phyloP scores from a whole-genome alignment of 2,113 vertebrate species.

The Halichoerus grypus region DNA sequence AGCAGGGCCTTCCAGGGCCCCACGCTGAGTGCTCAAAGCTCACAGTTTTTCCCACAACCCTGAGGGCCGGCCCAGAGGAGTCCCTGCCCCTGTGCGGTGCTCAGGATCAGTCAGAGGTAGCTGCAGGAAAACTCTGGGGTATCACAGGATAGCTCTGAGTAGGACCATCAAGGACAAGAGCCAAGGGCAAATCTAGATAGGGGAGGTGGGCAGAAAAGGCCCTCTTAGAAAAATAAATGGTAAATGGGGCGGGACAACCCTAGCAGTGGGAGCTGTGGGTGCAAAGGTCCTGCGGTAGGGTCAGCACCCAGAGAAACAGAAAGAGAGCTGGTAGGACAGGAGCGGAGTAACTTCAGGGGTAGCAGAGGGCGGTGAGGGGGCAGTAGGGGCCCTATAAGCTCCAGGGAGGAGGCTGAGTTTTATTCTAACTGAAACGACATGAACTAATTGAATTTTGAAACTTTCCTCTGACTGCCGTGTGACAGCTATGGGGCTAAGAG shows the following conservation, averaged over 20 bases:
- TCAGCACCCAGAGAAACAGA: background rate
- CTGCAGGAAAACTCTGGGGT: background rate
- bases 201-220: background rate
- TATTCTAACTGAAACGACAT: background rate
- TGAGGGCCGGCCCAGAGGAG: background rate
- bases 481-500: background rate
- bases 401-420: accelerated
- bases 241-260: background rate
- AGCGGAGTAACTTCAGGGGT: background rate
- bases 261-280: background rate
- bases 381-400: background rate
- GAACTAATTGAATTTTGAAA: background rate
- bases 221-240: background rate
- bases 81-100: background rate
- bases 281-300: background rate
- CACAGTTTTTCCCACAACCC: background rate
- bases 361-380: accelerated
- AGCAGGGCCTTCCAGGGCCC: background rate
- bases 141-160: background rate
- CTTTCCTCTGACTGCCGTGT: background rate
- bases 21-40: background rate
- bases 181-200: background rate
- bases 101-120: background rate
- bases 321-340: background rate
- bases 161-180: background rate